Evolutionary conservation across 1,140 invertebrate genomes (phyloP).

Genomic region (Drosophila erecta): DNA sequence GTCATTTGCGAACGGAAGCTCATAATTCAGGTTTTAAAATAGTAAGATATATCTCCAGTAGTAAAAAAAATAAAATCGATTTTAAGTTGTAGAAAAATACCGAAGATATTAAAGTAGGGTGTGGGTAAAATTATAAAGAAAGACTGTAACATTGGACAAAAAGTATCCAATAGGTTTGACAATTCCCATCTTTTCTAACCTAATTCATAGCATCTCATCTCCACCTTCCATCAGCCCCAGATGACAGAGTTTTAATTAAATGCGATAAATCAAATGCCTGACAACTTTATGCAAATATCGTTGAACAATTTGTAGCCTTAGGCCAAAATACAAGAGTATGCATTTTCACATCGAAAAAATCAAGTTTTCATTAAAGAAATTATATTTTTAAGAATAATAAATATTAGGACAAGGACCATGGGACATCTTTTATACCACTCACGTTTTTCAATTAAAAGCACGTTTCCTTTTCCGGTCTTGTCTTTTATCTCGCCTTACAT

Average conservation of each 20-base stretch:
- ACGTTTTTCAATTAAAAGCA: constrained; percentile 80
- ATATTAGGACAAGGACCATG: constrained; percentile 7
- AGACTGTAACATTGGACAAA: no score
- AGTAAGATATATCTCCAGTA: constrained; percentile 5
- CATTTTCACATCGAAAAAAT: constrained; percentile 7
- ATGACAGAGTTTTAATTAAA: constrained; percentile 69
- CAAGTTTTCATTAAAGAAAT: no score
- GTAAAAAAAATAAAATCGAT: neutral
- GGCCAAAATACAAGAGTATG: constrained; percentile 25
- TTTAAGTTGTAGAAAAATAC: neutral
- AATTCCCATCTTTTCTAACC: neutral
- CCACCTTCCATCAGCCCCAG: constrained; percentile 5
- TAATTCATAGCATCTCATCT: neutral
- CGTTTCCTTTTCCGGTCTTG: constrained; percentile 35
- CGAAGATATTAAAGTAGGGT: no score
- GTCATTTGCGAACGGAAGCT: constrained; percentile 4
- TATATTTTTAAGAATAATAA: neutral
- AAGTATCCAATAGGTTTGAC: neutral
- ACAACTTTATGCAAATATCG: constrained; percentile 65
- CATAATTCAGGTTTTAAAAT: constrained; percentile 28
- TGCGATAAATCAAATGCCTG: constrained; percentile 67
- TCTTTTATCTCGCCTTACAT: constrained; percentile 1
- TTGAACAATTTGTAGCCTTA: constrained; percentile 31
- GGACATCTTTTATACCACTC: constrained; percentile 17
- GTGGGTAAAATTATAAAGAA: neutral